These are phyloP conservation scores for Phalanger gymnotis DNA, from an alignment of 2,797 vertebrate species.

Conservation along the genomic window DNA sequence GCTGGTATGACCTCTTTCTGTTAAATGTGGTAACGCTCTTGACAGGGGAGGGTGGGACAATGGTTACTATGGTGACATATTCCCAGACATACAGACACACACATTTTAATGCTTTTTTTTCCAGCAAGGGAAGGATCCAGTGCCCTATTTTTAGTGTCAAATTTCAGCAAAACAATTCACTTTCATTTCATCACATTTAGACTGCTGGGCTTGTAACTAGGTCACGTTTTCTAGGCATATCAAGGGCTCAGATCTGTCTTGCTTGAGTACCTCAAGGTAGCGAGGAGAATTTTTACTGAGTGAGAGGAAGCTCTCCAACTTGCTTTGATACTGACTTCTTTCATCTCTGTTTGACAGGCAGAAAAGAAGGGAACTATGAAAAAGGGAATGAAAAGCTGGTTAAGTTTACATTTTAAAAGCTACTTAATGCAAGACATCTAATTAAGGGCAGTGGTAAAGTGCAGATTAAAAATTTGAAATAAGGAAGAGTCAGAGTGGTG, in stretches of 20 bases:
- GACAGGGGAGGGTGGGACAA: conserved; percentile 75
- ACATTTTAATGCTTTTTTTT: conserved; percentile 65
- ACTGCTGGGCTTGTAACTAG: conserved; percentile 85
- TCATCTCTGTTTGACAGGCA: conserved; percentile 75
- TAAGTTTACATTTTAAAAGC: conserved; percentile 75
- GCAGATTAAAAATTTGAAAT: conserved; percentile 65
- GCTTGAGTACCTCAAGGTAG: conserved; percentile 78
- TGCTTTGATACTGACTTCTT: conserved; percentile 62
- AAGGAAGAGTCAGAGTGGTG: conserved; percentile 49
- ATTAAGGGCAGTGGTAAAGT: conserved; percentile 35
- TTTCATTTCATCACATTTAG: conserved; percentile 80
- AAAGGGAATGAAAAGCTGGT: conserved; percentile 58
- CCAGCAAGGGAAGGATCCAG: conserved; percentile 67
- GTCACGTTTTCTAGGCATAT: conserved; percentile 83
- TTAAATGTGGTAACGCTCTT: conserved; percentile 51
- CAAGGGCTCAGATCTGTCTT: conserved; percentile 79
- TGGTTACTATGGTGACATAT: conserved; percentile 76
- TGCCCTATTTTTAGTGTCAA: conserved; percentile 83
- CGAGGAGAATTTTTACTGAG: conserved; percentile 77
- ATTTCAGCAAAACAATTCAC: conserved; percentile 81
- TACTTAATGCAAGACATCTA: conserved; percentile 57
- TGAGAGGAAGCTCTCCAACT: conserved; percentile 68
- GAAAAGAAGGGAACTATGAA: conserved; percentile 54
- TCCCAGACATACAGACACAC: conserved; percentile 66
- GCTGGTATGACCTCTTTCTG: conserved; percentile 63